Conservation (phyloP, 2,797 vertebrate genomes). For the Spondyliosoma cantharus region DNA sequence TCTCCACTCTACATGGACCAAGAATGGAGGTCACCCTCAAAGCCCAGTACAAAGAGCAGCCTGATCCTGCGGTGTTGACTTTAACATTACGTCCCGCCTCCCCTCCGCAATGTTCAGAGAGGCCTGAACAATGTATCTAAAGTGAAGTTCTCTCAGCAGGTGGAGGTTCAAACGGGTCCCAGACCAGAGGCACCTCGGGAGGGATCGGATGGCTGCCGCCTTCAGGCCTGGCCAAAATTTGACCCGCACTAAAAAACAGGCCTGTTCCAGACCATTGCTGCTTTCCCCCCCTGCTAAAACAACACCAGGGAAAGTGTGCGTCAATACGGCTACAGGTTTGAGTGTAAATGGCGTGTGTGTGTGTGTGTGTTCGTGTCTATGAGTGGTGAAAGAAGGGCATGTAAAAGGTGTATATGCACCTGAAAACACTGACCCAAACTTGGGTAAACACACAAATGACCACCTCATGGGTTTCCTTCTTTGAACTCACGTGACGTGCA, state of each 20-base stretch:
- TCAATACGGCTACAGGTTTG: slow-evolving; percentile 52
- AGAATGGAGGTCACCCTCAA: slow-evolving; percentile 79
- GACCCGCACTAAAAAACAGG: slow-evolving; percentile 92
- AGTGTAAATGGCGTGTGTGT: slow-evolving; percentile 60
- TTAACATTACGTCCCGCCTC: slow-evolving; percentile 84
- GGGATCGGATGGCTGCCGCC: slow-evolving; percentile 90
- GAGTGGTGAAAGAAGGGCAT: slow-evolving; percentile 64
- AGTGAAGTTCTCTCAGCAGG: slow-evolving; percentile 96
- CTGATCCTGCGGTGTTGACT: slow-evolving; percentile 83
- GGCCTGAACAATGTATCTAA: slow-evolving; percentile 89
- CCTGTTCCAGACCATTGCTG: slow-evolving; percentile 92
- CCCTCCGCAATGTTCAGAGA: slow-evolving; percentile 84
- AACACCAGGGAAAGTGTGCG: slow-evolving; percentile 76
- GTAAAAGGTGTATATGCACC: slow-evolving; percentile 67
- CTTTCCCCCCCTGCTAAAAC: slow-evolving; percentile 82
- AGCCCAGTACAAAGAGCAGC: slow-evolving; percentile 78
- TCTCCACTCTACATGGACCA: slow-evolving; percentile 69
- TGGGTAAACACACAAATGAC: slow-evolving; percentile 74
- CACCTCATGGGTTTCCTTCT: slow-evolving; percentile 70
- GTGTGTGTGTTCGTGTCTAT: slow-evolving; percentile 40
- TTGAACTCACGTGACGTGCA: slow-evolving; percentile 78
- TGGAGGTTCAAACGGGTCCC: slow-evolving; percentile 94
- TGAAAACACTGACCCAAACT: slow-evolving; percentile 74
- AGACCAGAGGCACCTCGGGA: slow-evolving; percentile 89
- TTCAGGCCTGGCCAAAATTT: slow-evolving; percentile 89